Evolutionary conservation across 2,888 invertebrate genomes (phyloP).

Genomic region (Andrena flavipes): DNA sequence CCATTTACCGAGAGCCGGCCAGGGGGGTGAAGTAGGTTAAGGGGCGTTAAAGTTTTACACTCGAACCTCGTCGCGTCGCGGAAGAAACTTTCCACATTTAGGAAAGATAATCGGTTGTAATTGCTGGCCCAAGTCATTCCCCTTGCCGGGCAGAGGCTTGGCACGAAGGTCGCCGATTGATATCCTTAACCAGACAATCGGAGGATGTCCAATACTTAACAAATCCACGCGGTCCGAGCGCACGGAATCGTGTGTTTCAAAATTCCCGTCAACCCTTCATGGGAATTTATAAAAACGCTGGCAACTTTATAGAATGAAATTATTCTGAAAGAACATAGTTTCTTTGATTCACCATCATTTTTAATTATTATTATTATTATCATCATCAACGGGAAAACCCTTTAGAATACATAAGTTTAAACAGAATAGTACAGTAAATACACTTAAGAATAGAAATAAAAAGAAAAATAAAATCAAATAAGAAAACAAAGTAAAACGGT

Average conservation of each 20-base stretch:
- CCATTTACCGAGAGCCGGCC: neutral
- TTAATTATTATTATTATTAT: too few relatives aligned
- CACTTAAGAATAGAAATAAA: too few relatives aligned
- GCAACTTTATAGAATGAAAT: constrained; percentile 14
- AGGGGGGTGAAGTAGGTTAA: constrained; percentile 10
- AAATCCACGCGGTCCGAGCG: neutral
- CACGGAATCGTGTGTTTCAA: neutral
- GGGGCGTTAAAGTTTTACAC: constrained; percentile 11
- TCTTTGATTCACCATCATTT: constrained; percentile 24
- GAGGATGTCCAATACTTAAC: neutral
- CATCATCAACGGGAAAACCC: too few relatives aligned
- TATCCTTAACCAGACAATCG: too few relatives aligned
- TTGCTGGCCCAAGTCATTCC: neutral
- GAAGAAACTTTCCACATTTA: neutral
- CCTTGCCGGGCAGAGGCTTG: neutral
- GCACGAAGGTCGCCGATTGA: too few relatives aligned
- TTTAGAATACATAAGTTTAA: too few relatives aligned
- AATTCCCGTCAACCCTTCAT: neutral
- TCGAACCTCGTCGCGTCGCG: neutral
- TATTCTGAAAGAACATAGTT: neutral
- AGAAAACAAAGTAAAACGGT: too few relatives aligned
- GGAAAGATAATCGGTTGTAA: neutral
- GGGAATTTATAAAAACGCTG: neutral
- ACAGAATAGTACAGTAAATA: too few relatives aligned
- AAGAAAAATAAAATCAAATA: too few relatives aligned